Evolutionary conservation across 2,797 vertebrate genomes (phyloP), one percentile per base, ranked within the genome.

Genomic region (Anomalospiza imberbis): DNA sequence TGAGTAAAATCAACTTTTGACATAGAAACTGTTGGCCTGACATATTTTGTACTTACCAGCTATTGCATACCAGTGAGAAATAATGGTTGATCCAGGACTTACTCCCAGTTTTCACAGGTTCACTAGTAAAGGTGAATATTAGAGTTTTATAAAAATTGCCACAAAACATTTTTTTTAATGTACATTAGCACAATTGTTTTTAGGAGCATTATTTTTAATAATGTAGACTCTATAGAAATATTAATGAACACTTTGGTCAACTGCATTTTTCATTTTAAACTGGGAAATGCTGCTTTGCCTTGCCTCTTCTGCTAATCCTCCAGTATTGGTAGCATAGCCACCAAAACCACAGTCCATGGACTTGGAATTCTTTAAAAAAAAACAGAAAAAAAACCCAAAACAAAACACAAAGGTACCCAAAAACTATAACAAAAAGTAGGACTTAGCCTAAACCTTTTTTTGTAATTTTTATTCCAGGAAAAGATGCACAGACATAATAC

Each of bases 251-350:
- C 18, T 77, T 85, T 74, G 6, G 36, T 95, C 54, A 42, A 70
- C 9, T 45, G 44, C 11, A 51, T 74, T 93, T 94, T 93, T 76
- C 17, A n/a, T 28, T 85, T 92, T 86, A 81, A 76, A 50, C 31
- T 31, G 17, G 6, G 20, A 84, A 88, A 63, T 24, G 5, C 9
- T 88, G 19, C 11, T 78, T 88, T 62, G 7, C 26, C 10, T 88
- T 55, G 2, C 6, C 24, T 86, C 73, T 57, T 73, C 54, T 67
- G 15, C 15, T 75, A 67, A 65, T 36, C 26, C 13, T 57, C 74
- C 17, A 34, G 54, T 72, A 65, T 36, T 36, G 50, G 7, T 32
- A 48, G 6, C 21, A 25, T 15, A 45, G 32, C 17, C 3, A 3
- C 19, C 47, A 89, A 67, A 93, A 45, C 6, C 7, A 51, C 13